Conservation (phyloP, 2,113 vertebrate species). For the Tragelaphus buxtoni region DNA sequence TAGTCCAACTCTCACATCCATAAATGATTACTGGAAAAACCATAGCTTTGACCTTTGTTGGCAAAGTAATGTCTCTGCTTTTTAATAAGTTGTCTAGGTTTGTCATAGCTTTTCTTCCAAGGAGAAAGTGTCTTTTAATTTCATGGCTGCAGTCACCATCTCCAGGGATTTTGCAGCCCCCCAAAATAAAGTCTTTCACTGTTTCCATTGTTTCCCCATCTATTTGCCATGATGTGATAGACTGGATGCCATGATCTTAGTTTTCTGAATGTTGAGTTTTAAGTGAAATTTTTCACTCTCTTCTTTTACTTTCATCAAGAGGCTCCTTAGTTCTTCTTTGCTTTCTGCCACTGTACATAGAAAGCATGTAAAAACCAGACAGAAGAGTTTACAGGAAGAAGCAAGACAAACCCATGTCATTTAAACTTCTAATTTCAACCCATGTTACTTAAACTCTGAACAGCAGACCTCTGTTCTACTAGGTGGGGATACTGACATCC, state of each 20-base stretch:
- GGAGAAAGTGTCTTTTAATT: not conserved
- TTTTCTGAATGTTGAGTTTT: not conserved
- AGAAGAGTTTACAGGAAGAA: not conserved
- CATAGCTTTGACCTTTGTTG: not conserved
- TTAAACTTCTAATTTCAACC: not conserved
- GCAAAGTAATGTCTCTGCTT: not conserved
- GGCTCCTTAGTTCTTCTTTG: not conserved
- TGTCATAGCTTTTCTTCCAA: not conserved
- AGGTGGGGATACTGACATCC: not conserved
- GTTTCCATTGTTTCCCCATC: not conserved
- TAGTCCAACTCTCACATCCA: not conserved
- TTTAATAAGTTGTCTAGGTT: not conserved
- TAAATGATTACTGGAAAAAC: not conserved
- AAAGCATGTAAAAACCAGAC: not conserved
- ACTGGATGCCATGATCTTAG: not conserved
- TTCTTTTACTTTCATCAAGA: not conserved
- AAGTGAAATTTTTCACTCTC: not conserved
- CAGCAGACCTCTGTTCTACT: not conserved
- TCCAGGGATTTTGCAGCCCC: not conserved
- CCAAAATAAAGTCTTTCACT: not conserved
- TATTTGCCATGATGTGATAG: not conserved
- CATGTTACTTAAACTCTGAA: not conserved
- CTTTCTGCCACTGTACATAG: not conserved
- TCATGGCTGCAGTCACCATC: not conserved
- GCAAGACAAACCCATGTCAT: not conserved